Evolutionary conservation across 2,888 invertebrate species (phyloP).

Genomic region (Xestia sexstrigata): DNA sequence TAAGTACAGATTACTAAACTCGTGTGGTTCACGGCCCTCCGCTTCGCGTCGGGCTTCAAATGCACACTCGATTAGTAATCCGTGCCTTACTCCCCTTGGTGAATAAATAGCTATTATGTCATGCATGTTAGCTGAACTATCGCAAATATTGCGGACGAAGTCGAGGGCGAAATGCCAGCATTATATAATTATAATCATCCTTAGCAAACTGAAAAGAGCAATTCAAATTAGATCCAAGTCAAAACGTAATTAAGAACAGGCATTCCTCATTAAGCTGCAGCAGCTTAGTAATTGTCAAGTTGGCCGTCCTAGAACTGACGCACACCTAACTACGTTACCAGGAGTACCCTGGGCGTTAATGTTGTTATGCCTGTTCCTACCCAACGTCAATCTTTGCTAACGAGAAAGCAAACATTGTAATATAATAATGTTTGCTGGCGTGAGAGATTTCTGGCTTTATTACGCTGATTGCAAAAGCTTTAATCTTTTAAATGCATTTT

Average conservation of each 20-base stretch:
- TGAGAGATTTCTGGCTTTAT: background rate
- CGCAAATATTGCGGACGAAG: no score
- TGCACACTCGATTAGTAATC: no score
- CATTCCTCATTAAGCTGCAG: conserved; percentile 19
- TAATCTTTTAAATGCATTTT: background rate
- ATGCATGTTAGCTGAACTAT: no score
- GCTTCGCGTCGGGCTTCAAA: no score
- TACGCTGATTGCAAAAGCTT: background rate
- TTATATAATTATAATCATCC: background rate
- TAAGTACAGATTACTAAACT: no score
- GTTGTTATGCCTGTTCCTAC: conserved; percentile 3
- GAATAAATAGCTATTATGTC: no score
- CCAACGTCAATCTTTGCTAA: conserved; percentile 1
- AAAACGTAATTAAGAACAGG: background rate
- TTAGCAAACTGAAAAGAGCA: background rate
- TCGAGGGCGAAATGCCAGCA: background rate
- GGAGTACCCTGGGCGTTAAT: conserved; percentile 12
- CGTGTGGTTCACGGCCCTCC: no score
- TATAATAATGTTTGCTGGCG: conserved; percentile 4
- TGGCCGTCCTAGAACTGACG: background rate
- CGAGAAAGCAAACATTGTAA: conserved; percentile 18
- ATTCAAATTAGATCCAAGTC: conserved; percentile 1
- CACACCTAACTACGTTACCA: conserved; percentile 1
- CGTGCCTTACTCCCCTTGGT: no score
- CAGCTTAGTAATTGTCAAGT: conserved; percentile 10